Evolutionary conservation across 2,888 invertebrate genomes (phyloP).

Genomic region (Tromatobia lineatoria): DNA sequence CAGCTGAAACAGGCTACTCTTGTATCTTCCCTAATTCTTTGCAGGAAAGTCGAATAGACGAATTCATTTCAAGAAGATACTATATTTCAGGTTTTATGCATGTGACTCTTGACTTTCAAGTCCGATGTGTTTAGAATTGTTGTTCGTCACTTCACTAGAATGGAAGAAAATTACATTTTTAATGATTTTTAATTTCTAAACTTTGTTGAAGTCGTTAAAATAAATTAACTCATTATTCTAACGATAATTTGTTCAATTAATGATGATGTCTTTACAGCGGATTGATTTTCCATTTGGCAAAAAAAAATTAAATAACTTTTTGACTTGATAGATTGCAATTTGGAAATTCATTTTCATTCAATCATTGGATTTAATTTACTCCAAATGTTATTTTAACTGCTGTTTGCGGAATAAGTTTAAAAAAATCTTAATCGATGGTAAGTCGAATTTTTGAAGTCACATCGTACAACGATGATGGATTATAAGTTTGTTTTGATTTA

Average conservation of each 20-base stretch:
- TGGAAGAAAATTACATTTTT: not conserved
- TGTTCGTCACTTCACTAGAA: too few relatives aligned
- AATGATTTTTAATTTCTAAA: too few relatives aligned
- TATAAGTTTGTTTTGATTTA: constrained; percentile 19
- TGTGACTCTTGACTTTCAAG: too few relatives aligned
- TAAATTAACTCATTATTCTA: too few relatives aligned
- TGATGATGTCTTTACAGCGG: too few relatives aligned
- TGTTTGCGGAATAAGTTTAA: not conserved
- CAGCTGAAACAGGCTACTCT: not conserved
- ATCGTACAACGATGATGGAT: constrained; percentile 27
- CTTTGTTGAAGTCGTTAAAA: too few relatives aligned
- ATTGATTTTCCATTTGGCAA: too few relatives aligned
- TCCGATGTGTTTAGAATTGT: too few relatives aligned
- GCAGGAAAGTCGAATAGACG: not conserved
- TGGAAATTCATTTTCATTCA: not conserved
- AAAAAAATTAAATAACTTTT: too few relatives aligned
- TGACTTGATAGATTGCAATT: too few relatives aligned
- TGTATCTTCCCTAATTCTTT: not conserved
- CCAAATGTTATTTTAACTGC: not conserved
- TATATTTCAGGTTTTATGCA: too few relatives aligned
- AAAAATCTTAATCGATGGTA: constrained; percentile 13
- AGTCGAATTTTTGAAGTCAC: constrained; percentile 28
- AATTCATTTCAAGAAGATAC: not conserved
- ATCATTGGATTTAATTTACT: not conserved
- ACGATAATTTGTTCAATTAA: too few relatives aligned